phyloP scores from a whole-genome alignment of 2,888 invertebrate genomes.

The Diachrysia chrysitis region DNA sequence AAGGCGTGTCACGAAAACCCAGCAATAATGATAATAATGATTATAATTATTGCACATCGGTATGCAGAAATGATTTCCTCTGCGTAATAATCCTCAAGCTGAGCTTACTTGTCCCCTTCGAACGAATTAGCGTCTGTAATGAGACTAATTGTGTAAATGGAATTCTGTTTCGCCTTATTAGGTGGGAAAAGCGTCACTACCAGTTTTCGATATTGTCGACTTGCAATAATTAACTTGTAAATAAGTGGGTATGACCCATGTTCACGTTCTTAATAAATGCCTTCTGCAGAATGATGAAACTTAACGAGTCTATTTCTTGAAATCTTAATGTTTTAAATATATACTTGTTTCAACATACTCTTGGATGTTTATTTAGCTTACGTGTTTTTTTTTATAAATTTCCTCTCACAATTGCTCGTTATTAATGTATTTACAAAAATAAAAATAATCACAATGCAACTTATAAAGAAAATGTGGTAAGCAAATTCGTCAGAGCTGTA shows the following conservation, averaged over 20 bases:
- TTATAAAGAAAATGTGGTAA: conserved; percentile 19
- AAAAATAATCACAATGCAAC: conserved; percentile 8
- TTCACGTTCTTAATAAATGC: conserved; percentile 47
- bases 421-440: conserved; percentile 1
- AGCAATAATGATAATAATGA: conserved; percentile 72
- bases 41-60: conserved; percentile 75
- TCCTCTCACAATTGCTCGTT: neutral
- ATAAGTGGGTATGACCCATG: conserved; percentile 56
- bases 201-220: conserved; percentile 66
- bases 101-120: conserved; percentile 83
- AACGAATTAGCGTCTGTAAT: conserved; percentile 78
- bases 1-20: conserved; percentile 67
- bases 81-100: conserved; percentile 63
- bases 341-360: conserved; percentile 35
- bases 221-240: conserved; percentile 62
- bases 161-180: conserved; percentile 72
- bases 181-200: conserved; percentile 58
- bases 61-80: conserved; percentile 79
- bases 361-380: conserved; percentile 1
- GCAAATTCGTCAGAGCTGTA: conserved; percentile 25
- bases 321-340: conserved; percentile 44
- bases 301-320: conserved; percentile 49
- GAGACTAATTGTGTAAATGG: conserved; percentile 81
- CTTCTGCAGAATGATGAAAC: conserved; percentile 52
- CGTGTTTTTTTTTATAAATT: neutral